phyloP scores from a whole-genome alignment of 2,888 invertebrate genomes.

The Amblyjoppa fuscipennis region DNA sequence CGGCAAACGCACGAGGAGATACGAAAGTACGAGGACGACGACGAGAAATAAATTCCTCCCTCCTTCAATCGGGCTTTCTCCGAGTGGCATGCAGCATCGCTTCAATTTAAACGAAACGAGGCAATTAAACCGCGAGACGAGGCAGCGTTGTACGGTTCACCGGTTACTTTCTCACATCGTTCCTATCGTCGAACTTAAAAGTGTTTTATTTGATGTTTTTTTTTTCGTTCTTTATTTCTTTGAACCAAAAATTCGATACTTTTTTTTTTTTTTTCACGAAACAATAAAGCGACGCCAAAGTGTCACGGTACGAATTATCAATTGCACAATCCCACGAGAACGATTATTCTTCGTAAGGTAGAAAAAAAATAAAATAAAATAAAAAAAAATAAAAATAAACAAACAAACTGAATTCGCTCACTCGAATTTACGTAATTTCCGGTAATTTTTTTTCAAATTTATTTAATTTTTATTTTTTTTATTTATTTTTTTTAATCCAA shows the following conservation, averaged over 20 bases:
- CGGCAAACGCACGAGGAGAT: conserved; percentile 18
- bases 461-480: too few relatives aligned
- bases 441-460: neutral
- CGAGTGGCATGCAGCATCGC: conserved; percentile 65
- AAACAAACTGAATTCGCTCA: neutral
- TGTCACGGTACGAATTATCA: neutral
- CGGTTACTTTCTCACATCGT: conserved; percentile 42
- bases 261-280: neutral
- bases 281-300: too few relatives aligned
- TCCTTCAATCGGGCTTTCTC: conserved; percentile 50
- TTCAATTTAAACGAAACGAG: conserved; percentile 70
- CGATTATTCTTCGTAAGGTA: neutral
- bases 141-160: conserved; percentile 3
- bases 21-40: neutral
- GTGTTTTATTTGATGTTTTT: neutral
- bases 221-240: too few relatives aligned
- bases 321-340: neutral
- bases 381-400: neutral
- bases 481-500: neutral
- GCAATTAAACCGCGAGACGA: conserved; percentile 66
- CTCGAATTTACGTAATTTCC: neutral
- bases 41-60: conserved; percentile 31
- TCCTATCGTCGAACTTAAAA: neutral
- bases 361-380: too few relatives aligned
- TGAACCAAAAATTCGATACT: neutral